Percentiles rank a stretch among this genome's conserved stretches.
These are phyloP conservation scores for Sycobia sp. DNA, from an alignment of 1,140 invertebrate species.

Conservation along the genomic window DNA sequence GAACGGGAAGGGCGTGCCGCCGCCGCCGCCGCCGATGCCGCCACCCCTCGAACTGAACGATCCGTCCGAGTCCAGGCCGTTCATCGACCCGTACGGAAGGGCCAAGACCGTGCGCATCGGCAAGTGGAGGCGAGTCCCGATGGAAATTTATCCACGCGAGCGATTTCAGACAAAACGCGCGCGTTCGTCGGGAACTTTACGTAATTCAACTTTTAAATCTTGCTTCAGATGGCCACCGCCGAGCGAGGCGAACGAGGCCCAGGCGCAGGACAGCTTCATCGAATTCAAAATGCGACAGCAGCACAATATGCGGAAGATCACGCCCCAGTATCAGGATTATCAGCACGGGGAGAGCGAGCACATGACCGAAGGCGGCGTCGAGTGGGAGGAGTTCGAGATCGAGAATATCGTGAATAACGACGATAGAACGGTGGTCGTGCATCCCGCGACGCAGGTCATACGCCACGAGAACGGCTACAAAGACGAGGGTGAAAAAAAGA, in stretches of 20 bases:
- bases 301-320: slow-evolving; percentile 73
- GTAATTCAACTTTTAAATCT: not conserved
- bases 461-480: slow-evolving; percentile 57
- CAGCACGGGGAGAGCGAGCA: slow-evolving; percentile 52
- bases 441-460: slow-evolving; percentile 37
- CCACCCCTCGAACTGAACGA: slow-evolving; percentile 79
- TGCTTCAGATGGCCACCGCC: slow-evolving; percentile 85
- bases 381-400: slow-evolving; percentile 84
- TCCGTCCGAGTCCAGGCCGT: slow-evolving; percentile 78
- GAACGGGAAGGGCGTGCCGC: slow-evolving; percentile 66
- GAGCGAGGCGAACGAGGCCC: slow-evolving; percentile 70
- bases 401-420: slow-evolving; percentile 58
- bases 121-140: slow-evolving; percentile 72
- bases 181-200: too few relatives aligned
- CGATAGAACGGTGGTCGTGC: slow-evolving; percentile 46
- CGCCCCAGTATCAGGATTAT: slow-evolving; percentile 67
- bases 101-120: slow-evolving; percentile 95
- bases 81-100: slow-evolving; percentile 87
- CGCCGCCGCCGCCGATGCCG: slow-evolving; percentile 84
- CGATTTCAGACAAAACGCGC: too few relatives aligned
- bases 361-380: slow-evolving; percentile 65
- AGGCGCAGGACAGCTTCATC: slow-evolving; percentile 75
- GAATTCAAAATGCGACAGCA: slow-evolving; percentile 85
- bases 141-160: too few relatives aligned
- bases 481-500: slow-evolving; percentile 57